Conservation (phyloP, 2,888 invertebrate genomes). For the Caenorhabditis parvicauda region DNA sequence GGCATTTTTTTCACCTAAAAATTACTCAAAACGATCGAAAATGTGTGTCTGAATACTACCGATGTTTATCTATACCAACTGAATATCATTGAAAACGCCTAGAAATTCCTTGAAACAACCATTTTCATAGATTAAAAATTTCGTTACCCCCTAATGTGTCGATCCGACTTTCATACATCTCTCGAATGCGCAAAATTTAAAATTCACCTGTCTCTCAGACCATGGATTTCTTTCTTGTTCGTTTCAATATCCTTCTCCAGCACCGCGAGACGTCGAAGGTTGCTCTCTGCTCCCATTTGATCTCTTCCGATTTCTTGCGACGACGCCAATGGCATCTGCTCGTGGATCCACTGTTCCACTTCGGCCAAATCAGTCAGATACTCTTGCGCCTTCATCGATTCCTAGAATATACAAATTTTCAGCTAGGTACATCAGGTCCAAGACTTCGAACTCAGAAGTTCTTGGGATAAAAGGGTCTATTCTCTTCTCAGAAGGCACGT, state of each 20-base stretch:
- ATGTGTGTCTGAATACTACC: too few species aligned
- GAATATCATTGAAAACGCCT: too few species aligned
- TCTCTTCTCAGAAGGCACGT: conserved; percentile 28
- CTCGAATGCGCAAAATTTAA: too few species aligned
- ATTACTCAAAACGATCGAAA: too few species aligned
- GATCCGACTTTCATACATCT: too few species aligned
- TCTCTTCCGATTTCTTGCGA: conserved; percentile 74
- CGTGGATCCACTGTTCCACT: conserved; percentile 82
- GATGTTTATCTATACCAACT: background rate
- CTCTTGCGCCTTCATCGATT: conserved; percentile 72
- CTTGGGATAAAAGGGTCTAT: conserved; percentile 10
- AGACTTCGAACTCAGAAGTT: too few species aligned
- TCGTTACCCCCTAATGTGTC: too few species aligned
- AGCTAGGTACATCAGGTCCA: too few species aligned
- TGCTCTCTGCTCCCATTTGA: conserved; percentile 80
- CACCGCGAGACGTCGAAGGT: conserved; percentile 78
- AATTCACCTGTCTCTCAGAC: conserved; percentile 63
- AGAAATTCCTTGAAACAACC: too few species aligned
- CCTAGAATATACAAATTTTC: conserved; percentile 25
- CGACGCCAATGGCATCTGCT: conserved; percentile 61
- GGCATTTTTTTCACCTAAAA: too few species aligned
- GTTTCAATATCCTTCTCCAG: conserved; percentile 58
- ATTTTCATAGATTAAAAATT: too few species aligned
- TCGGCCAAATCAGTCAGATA: conserved; percentile 78
- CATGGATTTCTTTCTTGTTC: conserved; percentile 49